Evolutionary conservation across 1,140 invertebrate genomes (phyloP).

Genomic region (Drosophila bipectinata): DNA sequence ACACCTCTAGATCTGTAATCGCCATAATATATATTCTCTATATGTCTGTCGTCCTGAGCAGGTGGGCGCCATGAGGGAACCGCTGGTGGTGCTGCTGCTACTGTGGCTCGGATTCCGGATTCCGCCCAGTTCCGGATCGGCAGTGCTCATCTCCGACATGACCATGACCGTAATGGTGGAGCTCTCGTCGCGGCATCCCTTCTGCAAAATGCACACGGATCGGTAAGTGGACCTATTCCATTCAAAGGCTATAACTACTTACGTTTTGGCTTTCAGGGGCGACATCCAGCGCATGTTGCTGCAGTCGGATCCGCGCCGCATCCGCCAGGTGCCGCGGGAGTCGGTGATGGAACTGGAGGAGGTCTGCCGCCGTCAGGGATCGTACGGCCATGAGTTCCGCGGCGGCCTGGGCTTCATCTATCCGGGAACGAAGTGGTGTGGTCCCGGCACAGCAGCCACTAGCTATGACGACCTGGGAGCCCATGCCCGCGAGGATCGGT

Average conservation of each 20-base stretch:
- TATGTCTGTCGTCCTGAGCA: neutral
- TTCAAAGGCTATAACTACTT: neutral
- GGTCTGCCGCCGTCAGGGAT: constrained; percentile 85
- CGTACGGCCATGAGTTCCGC: constrained; percentile 80
- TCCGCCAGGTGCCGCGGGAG: constrained; percentile 86
- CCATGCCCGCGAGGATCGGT: constrained; percentile 88
- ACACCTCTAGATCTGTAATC: neutral
- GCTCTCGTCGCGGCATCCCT: constrained; percentile 86
- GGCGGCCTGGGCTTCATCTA: constrained; percentile 85
- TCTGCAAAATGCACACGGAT: constrained; percentile 86
- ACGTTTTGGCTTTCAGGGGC: constrained; percentile 79
- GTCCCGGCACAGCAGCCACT: constrained; percentile 86
- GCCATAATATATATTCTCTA: neutral
- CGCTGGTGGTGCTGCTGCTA: constrained; percentile 41
- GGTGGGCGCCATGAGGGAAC: constrained; percentile 44
- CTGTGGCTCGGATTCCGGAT: constrained; percentile 47
- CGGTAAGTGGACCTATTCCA: constrained; percentile 72
- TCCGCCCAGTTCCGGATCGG: constrained; percentile 60
- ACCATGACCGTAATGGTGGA: constrained; percentile 88
- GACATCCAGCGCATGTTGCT: constrained; percentile 87
- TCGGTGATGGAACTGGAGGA: constrained; percentile 86
- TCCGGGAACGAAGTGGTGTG: constrained; percentile 90
- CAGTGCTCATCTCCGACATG: constrained; percentile 87
- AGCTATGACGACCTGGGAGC: constrained; percentile 88
- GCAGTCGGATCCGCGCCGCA: constrained; percentile 85